Base-by-base conservation (phyloP, 2,888 invertebrate species). In the Bombyx huttoni region DNA sequence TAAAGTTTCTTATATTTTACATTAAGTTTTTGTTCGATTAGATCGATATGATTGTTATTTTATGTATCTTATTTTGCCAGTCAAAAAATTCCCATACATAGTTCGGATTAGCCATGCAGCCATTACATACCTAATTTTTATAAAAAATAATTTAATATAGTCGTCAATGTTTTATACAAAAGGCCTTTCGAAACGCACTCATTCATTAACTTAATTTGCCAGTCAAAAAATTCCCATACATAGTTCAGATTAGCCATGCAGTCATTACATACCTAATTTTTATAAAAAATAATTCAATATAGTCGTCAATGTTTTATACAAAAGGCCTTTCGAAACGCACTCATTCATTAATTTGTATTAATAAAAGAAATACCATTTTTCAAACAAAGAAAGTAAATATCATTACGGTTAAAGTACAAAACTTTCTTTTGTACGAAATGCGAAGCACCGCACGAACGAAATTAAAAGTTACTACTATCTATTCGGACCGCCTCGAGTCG, bases 341-440 rank as follows among this genome's bases (percentile, higher is more conserved):
- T 24, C 24, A 24, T 24, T 24, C 2, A 24, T 24, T 24, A 24
- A 3, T 24, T 24, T 24, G 5, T 24, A 24, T 24, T 24, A 24
- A 24, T 24, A 24, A 24, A 24, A 24, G 24, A 24, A 24, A 24
- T 24, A 24, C 24, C 40, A 3, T 5, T 40, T 10, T 40, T 40
- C 40, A 40, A 10, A 10, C 12, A 12, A 40, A 0, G 40, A 40
- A 40, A 40, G 40, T 40, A 40, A 40, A 40, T 40, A 40, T 40
- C 40, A 40, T 40, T 40, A 40, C 40, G 40, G 40, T 12, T 40
- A 58, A 63, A 64, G 60, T 63, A 68, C 64, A 46, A 47, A 51
- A 69, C 75, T 75, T 75, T 75, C 75, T 75, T 73, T 61, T 63
- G 60, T 61, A 58, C 51, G 59, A 59, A 54, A 62, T 62, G 59